Evolutionary conservation across 1,140 invertebrate species (phyloP).

Genomic region (Spodoptera litura): DNA sequence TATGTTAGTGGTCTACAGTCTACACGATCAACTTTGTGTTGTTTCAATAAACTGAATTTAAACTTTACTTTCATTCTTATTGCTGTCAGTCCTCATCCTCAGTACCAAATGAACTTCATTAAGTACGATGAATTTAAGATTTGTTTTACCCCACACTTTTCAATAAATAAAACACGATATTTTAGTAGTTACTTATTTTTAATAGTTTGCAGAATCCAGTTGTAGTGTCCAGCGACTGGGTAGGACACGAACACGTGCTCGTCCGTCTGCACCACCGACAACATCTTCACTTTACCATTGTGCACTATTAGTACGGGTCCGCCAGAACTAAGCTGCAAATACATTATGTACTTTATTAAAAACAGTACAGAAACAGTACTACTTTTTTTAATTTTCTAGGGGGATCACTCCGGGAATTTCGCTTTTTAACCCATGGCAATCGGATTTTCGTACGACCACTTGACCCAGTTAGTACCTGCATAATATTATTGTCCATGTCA

Average conservation of each 20-base stretch:
- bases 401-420: too few relatives aligned
- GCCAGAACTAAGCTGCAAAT: constrained; percentile 58
- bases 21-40: neutral
- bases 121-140: too few relatives aligned
- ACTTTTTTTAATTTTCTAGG: too few relatives aligned
- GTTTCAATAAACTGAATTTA: too few relatives aligned
- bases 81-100: too few relatives aligned
- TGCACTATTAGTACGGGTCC: constrained; percentile 56
- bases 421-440: too few relatives aligned
- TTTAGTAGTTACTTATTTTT: constrained; percentile 22
- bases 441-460: too few relatives aligned
- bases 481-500: constrained; percentile 33
- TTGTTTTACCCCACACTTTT: too few relatives aligned
- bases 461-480: constrained; percentile 12
- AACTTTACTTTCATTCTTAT: too few relatives aligned
- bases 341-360: neutral
- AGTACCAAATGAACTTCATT: too few relatives aligned
- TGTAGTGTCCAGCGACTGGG: constrained; percentile 32
- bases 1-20: too few relatives aligned
- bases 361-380: too few relatives aligned
- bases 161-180: neutral
- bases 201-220: constrained; percentile 44
- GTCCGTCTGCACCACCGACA: constrained; percentile 53
- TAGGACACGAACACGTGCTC: constrained; percentile 36
- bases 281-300: constrained; percentile 31